Evolutionary conservation across 2,797 vertebrate species (phyloP).

Genomic region (Pantherophis vulpinus): DNA sequence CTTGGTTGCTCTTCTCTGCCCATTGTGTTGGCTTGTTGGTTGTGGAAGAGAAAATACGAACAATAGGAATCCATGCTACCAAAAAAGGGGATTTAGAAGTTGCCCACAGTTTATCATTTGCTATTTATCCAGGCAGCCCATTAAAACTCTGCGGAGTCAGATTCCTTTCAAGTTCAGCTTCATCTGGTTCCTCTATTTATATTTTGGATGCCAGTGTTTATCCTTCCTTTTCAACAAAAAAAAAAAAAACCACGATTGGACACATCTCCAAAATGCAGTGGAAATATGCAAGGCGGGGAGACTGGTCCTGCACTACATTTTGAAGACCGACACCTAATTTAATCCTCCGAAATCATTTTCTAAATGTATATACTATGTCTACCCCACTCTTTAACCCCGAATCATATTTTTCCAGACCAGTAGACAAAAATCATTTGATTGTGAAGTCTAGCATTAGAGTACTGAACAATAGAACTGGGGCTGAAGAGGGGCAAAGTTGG

Average conservation of each 20-base stretch:
- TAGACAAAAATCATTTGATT: background rate
- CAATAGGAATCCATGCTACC: background rate
- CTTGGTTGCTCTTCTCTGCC: background rate
- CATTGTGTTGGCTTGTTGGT: too few species aligned
- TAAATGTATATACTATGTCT: background rate
- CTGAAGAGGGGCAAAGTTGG: background rate
- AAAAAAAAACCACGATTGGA: conserved; percentile 43
- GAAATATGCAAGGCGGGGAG: conserved; percentile 62
- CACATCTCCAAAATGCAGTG: conserved; percentile 63
- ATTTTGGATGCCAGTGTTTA: conserved; percentile 70
- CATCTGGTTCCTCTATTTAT: conserved; percentile 68
- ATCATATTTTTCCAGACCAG: background rate
- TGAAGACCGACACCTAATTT: conserved; percentile 60
- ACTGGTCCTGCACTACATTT: conserved; percentile 65
- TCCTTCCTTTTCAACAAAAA: conserved; percentile 60
- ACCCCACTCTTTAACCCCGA: background rate
- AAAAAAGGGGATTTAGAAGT: background rate
- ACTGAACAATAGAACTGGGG: background rate
- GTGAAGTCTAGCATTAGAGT: background rate
- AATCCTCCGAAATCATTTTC: conserved; percentile 39
- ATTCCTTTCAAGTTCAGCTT: conserved; percentile 58
- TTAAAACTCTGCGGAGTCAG: conserved; percentile 39
- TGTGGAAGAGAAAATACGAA: rapidly evolving
- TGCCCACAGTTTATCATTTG: background rate
- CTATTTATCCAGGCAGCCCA: conserved; percentile 39